Evolutionary conservation across 2,113 vertebrate genomes (phyloP), one percentile per base, ranked within the genome.

Genomic region (Balaenoptera acutorostrata): DNA sequence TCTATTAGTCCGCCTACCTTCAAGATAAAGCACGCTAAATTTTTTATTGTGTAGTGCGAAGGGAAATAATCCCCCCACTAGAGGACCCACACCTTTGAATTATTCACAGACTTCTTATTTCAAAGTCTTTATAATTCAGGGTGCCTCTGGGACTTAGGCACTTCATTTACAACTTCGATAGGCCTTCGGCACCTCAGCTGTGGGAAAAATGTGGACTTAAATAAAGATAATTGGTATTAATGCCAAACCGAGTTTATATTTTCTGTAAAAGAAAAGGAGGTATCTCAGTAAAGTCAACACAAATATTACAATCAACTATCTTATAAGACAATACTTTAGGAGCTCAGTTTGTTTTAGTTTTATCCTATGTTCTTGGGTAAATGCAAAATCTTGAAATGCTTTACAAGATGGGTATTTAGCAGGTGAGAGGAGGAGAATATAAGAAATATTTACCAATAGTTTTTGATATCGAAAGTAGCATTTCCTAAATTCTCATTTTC

Each of bases 231-330:
- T n/a, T 1, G 1, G 9, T 33, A 49, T 55, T 82, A 52, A 81
- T 12, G 39, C 78, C 64, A 95, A 95, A 94, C 63, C 6, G n/a
- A 44, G 11, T 69, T 87, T 25, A 69, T 55, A 77, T 55, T 82
- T 90, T 33, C 55, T 39, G 21, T 52, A 7, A 46, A 93, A 97
- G 31, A 13, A 49, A 77, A 95, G 17, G 46, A 78, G 46, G 18
- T 72, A 77, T 68, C 77, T 93, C 92, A 44, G 44, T 33, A 74
- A 4, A 69, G n/a, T 92, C n/a, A 95, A 90, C 55, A 21, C 31
- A 95, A 96, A 93, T 89, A 92, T 74, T 41, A 39, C 18, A 41
- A 90, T 71, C 61, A 86, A 89, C 15, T 89, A 81, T 93, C 95
- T 91, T 89, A n/a, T 74, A 36, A 86, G 68, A 89, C 29, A 75